Conservation (phyloP, 2,888 invertebrate species). For the Drosophila atripex region DNA sequence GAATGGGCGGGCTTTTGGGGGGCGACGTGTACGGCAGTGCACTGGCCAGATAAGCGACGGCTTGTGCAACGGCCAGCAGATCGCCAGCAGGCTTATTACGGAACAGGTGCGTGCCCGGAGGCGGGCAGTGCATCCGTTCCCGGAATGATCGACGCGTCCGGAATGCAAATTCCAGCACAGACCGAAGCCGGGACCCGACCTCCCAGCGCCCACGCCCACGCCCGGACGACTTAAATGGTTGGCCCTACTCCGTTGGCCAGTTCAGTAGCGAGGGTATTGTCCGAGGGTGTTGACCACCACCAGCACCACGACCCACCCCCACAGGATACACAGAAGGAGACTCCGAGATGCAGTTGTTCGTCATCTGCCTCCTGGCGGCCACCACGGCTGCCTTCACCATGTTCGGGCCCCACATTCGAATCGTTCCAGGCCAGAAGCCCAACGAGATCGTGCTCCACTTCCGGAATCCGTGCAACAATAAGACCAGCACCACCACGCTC, state of each 20-base stretch:
- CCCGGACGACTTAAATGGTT: conserved; percentile 53
- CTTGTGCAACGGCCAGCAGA: conserved; percentile 41
- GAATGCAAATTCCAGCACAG: conserved; percentile 47
- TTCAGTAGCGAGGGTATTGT: conserved; percentile 56
- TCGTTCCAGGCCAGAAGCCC: conserved; percentile 52
- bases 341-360: conserved; percentile 56
- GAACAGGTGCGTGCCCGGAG: conserved; percentile 48
- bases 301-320: conserved; percentile 11
- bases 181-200: conserved; percentile 1
- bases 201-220: neutral
- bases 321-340: conserved; percentile 2
- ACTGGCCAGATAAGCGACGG: conserved; percentile 23
- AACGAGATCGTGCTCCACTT: conserved; percentile 67
- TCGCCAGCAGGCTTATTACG: conserved; percentile 4
- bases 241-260: neutral
- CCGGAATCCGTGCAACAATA: conserved; percentile 64
- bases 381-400: conserved; percentile 62
- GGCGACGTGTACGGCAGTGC: conserved; percentile 31
- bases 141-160: conserved; percentile 4
- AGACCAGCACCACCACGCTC: conserved; percentile 60
- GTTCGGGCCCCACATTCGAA: conserved; percentile 62
- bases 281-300: conserved; percentile 20
- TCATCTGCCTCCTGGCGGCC: conserved; percentile 55
- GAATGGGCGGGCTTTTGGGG: conserved; percentile 24
- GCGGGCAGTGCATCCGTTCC: conserved; percentile 45